Percentiles rank a stretch among this genome's conserved stretches.
These are phyloP conservation scores for Caenorhabditis imperialis DNA, from an alignment of 2,888 invertebrate genomes.

Conservation along the genomic window DNA sequence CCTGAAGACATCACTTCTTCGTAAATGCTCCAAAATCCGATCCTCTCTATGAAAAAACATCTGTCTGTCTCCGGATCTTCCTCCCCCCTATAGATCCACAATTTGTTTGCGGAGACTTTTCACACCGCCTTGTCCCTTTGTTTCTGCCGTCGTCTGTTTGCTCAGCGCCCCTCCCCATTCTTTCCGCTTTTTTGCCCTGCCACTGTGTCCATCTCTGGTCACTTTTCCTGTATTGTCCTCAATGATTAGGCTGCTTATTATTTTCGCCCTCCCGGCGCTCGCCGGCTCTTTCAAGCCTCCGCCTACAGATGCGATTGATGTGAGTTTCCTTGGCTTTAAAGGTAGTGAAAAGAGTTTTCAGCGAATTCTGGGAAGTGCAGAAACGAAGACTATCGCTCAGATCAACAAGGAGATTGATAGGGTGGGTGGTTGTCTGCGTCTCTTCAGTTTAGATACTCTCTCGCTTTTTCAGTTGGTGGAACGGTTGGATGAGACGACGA, in stretches of 20 bases:
- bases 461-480: slow-evolving; percentile 38
- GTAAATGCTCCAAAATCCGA: no score
- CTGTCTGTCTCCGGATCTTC: no score
- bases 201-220: slow-evolving; percentile 20
- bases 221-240: not conserved
- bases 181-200: slow-evolving; percentile 4
- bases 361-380: slow-evolving; percentile 51
- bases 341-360: slow-evolving; percentile 9
- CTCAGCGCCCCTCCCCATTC: slow-evolving; percentile 16
- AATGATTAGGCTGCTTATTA: slow-evolving; percentile 19
- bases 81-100: no score
- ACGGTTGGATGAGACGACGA: slow-evolving; percentile 35
- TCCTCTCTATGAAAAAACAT: no score
- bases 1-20: no score
- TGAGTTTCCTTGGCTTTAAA: slow-evolving; percentile 7
- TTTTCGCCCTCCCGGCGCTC: slow-evolving; percentile 4
- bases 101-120: not conserved
- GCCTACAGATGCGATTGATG: slow-evolving; percentile 34
- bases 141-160: slow-evolving; percentile 25
- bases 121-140: slow-evolving; percentile 24
- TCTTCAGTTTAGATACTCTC: not conserved
- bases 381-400: slow-evolving; percentile 48
- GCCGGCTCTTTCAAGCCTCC: slow-evolving; percentile 8
- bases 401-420: slow-evolving; percentile 51
- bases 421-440: slow-evolving; percentile 5